Evolutionary conservation across 1,140 invertebrate genomes (phyloP).

Genomic region (Zaprionus kolodkinae): DNA sequence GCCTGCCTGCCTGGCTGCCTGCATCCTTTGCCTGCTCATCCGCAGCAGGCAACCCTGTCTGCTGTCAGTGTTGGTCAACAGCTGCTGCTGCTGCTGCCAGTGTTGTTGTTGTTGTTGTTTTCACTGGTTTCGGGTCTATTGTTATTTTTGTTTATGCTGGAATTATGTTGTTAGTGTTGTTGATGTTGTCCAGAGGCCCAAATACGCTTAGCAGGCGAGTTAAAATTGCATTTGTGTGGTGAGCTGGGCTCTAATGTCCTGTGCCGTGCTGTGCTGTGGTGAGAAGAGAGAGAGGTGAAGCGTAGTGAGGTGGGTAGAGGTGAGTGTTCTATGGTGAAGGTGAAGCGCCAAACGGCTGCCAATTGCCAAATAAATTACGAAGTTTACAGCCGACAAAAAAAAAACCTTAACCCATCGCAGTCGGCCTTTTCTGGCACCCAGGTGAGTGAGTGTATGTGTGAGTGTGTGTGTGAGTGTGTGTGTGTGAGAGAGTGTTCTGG

Average conservation of each 20-base stretch:
- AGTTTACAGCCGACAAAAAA: slow-evolving; percentile 59
- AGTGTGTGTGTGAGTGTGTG: neutral
- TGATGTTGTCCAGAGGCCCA: slow-evolving; percentile 61
- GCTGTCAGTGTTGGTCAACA: slow-evolving; percentile 67
- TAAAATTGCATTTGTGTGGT: slow-evolving; percentile 40
- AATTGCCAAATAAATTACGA: slow-evolving; percentile 80
- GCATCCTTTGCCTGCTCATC: slow-evolving; percentile 1
- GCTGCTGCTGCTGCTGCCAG: slow-evolving; percentile 29
- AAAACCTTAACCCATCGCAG: slow-evolving; percentile 20
- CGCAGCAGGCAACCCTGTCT: slow-evolving; percentile 8
- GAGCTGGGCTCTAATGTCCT: neutral
- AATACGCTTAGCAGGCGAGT: slow-evolving; percentile 40
- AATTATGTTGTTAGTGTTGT: slow-evolving; percentile 75
- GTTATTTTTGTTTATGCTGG: slow-evolving; percentile 65
- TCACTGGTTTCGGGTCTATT: neutral
- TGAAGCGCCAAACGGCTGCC: slow-evolving; percentile 55
- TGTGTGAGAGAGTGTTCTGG: slow-evolving; percentile 53
- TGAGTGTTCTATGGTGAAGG: slow-evolving; percentile 3
- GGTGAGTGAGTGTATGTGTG: neutral
- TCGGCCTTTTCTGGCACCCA: slow-evolving; percentile 28
- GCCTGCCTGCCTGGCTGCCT: neutral
- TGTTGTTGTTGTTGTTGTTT: slow-evolving; percentile 39
- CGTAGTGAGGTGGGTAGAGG: neutral
- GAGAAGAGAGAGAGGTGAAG: too few relatives aligned
- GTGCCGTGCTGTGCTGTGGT: neutral